Conservation (phyloP, 2,888 invertebrate genomes). For the Drosophila kambysellisi region DNA sequence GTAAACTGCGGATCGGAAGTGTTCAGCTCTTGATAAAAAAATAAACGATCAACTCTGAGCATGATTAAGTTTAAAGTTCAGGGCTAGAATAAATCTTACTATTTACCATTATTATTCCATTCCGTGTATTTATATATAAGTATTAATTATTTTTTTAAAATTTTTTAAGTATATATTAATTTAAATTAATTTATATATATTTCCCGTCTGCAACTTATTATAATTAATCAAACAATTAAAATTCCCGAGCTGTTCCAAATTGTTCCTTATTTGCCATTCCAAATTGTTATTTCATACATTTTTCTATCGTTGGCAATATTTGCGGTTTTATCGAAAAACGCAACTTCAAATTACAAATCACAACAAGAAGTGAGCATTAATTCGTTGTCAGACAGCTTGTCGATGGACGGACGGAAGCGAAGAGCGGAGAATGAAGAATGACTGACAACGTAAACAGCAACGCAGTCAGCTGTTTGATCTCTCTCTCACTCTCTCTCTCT, state of each 20-base stretch:
- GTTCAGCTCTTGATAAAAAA: background rate
- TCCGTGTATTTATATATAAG: background rate
- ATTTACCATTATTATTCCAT: background rate
- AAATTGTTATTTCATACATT: slow-evolving; percentile 13
- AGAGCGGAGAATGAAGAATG: background rate
- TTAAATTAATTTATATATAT: background rate
- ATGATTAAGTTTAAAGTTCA: slow-evolving; percentile 10
- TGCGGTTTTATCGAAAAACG: slow-evolving; percentile 3
- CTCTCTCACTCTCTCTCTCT: background rate
- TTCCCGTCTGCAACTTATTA: background rate
- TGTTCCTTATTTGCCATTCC: slow-evolving; percentile 10
- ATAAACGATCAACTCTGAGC: slow-evolving; percentile 4
- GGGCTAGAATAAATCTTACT: no score
- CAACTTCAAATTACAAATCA: slow-evolving; percentile 22
- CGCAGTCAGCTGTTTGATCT: slow-evolving; percentile 46
- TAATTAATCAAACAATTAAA: slow-evolving; percentile 24
- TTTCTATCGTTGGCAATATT: slow-evolving; percentile 12
- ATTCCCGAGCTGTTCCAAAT: slow-evolving; percentile 18
- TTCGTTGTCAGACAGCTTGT: slow-evolving; percentile 9
- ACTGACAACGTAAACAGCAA: slow-evolving; percentile 1
- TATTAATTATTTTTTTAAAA: background rate
- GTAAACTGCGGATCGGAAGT: background rate
- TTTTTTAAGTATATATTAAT: background rate
- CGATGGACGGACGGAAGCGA: background rate
- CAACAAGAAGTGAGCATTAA: slow-evolving; percentile 3